Conservation (phyloP, 2,888 invertebrate genomes). For the Amiota communis region DNA sequence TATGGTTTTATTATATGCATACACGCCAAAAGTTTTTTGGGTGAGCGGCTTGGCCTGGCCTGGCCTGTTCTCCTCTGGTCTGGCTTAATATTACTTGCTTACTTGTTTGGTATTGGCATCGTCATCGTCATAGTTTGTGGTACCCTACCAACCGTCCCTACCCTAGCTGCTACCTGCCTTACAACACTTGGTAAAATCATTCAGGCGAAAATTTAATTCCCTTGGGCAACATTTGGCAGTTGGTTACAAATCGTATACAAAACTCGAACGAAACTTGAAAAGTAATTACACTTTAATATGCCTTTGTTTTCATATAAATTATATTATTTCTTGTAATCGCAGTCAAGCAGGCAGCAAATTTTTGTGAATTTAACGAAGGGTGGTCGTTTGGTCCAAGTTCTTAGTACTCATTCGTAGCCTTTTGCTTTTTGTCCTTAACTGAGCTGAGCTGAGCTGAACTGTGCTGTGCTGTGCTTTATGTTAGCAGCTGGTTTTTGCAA, state of each 20-base stretch:
- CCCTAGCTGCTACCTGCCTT: background rate
- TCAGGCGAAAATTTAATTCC: conserved; percentile 21
- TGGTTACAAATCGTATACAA: conserved; percentile 1
- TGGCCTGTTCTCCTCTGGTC: background rate
- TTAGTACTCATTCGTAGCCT: background rate
- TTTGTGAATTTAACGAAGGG: background rate
- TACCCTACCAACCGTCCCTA: no score
- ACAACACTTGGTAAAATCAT: background rate
- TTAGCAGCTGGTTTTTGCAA: conserved; percentile 11
- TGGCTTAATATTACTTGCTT: no score
- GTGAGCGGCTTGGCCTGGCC: background rate
- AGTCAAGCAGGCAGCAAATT: background rate
- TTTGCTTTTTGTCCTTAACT: no score
- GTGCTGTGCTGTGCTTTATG: background rate
- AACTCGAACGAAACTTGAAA: background rate
- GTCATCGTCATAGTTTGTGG: no score
- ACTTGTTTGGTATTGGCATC: no score
- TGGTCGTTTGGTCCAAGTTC: background rate
- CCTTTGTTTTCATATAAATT: conserved; percentile 15
- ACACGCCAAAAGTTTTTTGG: conserved; percentile 5
- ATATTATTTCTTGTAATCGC: conserved; percentile 22
- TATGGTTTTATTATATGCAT: conserved; percentile 24
- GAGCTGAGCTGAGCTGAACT: no score
- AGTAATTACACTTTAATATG: conserved; percentile 24
- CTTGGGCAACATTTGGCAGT: conserved; percentile 24